Evolutionary conservation across 2,888 invertebrate species (phyloP).

Genomic region (Drosophila eohydei): DNA sequence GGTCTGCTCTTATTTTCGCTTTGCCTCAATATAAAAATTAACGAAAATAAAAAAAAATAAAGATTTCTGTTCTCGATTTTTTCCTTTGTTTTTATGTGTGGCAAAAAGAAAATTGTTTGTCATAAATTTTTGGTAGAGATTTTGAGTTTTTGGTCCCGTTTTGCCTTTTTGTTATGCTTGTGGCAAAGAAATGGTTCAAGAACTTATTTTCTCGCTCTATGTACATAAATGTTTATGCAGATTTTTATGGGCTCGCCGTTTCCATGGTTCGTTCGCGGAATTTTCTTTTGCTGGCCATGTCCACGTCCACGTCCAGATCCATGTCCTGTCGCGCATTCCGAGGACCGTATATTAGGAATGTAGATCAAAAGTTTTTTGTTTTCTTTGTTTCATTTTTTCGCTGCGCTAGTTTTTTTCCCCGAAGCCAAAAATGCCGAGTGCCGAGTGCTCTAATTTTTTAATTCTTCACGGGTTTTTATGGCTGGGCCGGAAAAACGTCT

Average conservation of each 20-base stretch:
- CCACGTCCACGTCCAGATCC: slow-evolving; percentile 31
- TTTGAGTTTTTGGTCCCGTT: slow-evolving; percentile 57
- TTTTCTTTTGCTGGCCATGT: slow-evolving; percentile 37
- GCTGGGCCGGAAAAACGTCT: slow-evolving; percentile 53
- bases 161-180: slow-evolving; percentile 44
- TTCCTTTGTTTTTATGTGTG: slow-evolving; percentile 12
- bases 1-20: background rate
- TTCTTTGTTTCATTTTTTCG: slow-evolving; percentile 64
- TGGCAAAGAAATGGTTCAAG: slow-evolving; percentile 51
- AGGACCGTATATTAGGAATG: slow-evolving; percentile 77
- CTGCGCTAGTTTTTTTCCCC: slow-evolving; percentile 76
- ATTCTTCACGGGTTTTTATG: slow-evolving; percentile 77
- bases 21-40: slow-evolving; percentile 11
- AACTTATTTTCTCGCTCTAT: slow-evolving; percentile 28
- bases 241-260: slow-evolving; percentile 72
- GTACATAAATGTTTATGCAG: slow-evolving; percentile 59
- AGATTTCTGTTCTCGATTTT: slow-evolving; percentile 20
- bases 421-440: slow-evolving; percentile 45
- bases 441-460: slow-evolving; percentile 79
- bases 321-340: slow-evolving; percentile 70
- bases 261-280: slow-evolving; percentile 55
- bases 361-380: slow-evolving; percentile 84
- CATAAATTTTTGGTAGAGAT: slow-evolving; percentile 74
- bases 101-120: slow-evolving; percentile 16
- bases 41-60: slow-evolving; percentile 26